Evolutionary conservation across 2,113 vertebrate species (phyloP).

Genomic region (Sporophila hypoxantha): DNA sequence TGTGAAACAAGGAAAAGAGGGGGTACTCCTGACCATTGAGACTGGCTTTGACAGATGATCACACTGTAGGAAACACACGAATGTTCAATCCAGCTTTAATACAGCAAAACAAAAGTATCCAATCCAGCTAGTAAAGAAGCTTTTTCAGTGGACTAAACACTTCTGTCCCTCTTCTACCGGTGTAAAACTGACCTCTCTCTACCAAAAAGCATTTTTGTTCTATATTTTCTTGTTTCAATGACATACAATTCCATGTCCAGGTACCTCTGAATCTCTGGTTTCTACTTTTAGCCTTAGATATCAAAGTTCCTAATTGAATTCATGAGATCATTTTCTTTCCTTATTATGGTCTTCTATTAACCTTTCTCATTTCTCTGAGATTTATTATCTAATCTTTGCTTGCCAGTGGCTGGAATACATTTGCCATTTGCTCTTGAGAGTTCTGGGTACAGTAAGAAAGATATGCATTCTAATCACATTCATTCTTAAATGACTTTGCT

Average conservation of each 20-base stretch:
- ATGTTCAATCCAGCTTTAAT: neutral
- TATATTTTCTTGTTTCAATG: neutral
- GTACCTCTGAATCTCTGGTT: neutral
- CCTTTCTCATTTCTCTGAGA: constrained; percentile 2
- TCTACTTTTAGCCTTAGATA: constrained; percentile 28
- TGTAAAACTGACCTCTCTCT: neutral
- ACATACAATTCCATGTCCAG: neutral
- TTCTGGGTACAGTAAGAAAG: neutral
- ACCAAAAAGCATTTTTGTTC: neutral
- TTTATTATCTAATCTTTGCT: constrained; percentile 26
- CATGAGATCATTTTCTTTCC: neutral
- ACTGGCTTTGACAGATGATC: neutral
- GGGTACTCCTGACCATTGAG: neutral
- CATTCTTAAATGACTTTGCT: constrained; percentile 5
- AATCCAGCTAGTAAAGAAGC: neutral
- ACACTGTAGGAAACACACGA: neutral
- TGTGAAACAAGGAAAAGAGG: neutral
- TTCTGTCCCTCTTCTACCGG: neutral
- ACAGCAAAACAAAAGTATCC: neutral
- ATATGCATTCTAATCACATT: neutral
- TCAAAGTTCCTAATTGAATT: neutral
- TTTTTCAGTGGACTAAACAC: neutral
- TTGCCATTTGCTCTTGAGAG: constrained; percentile 13
- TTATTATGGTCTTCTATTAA: constrained; percentile 19
- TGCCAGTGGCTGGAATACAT: constrained; percentile 9